phyloP scores from a whole-genome alignment of 2,113 vertebrate species.

The Gallinago media region DNA sequence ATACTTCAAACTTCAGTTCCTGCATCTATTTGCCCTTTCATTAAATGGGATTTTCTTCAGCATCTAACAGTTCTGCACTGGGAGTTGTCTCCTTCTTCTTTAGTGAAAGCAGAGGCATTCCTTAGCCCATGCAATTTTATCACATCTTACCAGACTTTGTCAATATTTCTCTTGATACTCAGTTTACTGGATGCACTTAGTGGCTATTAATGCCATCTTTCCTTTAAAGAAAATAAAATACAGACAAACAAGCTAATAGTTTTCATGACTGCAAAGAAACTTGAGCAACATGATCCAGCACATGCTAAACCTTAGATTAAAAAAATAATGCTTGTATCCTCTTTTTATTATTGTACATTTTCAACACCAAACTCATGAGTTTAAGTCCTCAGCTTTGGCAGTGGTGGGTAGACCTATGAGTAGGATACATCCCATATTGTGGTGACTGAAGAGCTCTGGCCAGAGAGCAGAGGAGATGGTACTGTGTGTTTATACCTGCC shows the following conservation, averaged over 20 bases:
- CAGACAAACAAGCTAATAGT: background rate
- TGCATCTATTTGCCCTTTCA: background rate
- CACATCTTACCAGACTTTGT: background rate
- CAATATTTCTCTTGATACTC: background rate
- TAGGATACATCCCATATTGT: background rate
- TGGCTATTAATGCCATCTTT: background rate
- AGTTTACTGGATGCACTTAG: background rate
- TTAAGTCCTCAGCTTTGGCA: background rate
- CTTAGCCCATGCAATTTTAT: background rate
- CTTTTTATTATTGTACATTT: background rate
- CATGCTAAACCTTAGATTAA: background rate
- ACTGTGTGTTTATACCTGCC: background rate
- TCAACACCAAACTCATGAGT: background rate
- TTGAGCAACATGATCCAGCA: background rate
- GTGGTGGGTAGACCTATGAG: fast-evolving
- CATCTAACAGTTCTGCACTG: background rate
- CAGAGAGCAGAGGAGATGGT: background rate
- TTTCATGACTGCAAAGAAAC: background rate
- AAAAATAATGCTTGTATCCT: background rate
- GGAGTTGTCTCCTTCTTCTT: background rate
- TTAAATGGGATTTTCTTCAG: background rate
- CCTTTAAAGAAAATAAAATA: background rate
- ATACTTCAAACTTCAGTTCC: background rate
- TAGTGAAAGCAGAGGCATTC: background rate
- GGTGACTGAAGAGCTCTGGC: background rate